Percentiles rank a stretch among this genome's conserved stretches.
Evolutionary conservation across 2,888 invertebrate species (phyloP).

Genomic region (Entomobrya proxima): DNA sequence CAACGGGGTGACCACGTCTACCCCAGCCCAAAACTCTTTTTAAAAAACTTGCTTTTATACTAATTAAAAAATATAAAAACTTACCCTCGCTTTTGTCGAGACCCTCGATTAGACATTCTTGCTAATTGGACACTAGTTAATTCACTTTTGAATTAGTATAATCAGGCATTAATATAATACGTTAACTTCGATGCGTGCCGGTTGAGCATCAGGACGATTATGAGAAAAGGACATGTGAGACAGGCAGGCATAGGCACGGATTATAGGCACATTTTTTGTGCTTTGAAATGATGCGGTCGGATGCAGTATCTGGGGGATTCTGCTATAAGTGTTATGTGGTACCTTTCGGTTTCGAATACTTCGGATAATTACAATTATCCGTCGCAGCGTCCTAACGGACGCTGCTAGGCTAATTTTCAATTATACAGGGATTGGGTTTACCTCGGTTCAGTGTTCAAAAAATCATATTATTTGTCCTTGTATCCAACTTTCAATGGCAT

Average conservation of each 20-base stretch:
- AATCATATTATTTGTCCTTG: no score
- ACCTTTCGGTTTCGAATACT: no score
- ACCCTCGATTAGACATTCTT: no score
- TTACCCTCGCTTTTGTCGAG: not conserved
- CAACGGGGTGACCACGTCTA: not conserved
- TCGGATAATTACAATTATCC: no score
- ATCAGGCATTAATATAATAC: not conserved
- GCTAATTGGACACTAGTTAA: not conserved
- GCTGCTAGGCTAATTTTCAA: no score
- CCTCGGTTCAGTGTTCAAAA: no score
- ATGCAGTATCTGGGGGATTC: not conserved
- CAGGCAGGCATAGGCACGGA: not conserved
- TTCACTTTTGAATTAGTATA: not conserved
- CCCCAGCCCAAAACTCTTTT: not conserved
- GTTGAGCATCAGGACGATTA: not conserved
- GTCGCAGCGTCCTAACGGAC: no score
- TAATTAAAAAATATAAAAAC: not conserved
- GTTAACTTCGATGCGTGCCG: not conserved
- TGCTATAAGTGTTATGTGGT: no score
- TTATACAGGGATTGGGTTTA: no score
- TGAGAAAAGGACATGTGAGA: not conserved
- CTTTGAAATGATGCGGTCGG: not conserved
- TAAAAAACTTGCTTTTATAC: no score
- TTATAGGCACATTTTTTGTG: not conserved
- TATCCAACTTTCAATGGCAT: no score